phyloP scores from a whole-genome alignment of 2,888 invertebrate species.

The Pheosia tremula region DNA sequence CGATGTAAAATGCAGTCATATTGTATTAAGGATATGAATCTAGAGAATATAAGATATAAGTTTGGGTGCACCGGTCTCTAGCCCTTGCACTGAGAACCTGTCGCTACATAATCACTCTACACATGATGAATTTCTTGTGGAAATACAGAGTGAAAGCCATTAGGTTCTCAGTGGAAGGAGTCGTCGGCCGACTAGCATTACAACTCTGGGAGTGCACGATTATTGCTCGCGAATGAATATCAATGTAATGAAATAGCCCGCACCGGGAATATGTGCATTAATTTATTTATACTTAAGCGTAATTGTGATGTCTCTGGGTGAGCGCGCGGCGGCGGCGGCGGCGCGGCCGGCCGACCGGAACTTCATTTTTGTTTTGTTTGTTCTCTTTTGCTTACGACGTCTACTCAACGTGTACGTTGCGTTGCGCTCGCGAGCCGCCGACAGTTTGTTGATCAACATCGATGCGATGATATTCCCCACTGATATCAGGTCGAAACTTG shows the following conservation, averaged over 20 bases:
- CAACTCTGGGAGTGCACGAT: conserved; percentile 35
- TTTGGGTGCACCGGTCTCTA: conserved; percentile 40
- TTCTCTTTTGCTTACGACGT: conserved; percentile 78
- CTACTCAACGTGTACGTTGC: conserved; percentile 57
- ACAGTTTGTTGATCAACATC: conserved; percentile 60
- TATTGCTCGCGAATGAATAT: conserved; percentile 44
- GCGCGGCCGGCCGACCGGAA: conserved; percentile 55
- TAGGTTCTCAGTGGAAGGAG: conserved; percentile 39
- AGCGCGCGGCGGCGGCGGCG: conserved; percentile 32
- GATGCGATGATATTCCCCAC: conserved; percentile 57
- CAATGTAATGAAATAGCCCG: conserved; percentile 46
- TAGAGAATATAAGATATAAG: conserved; percentile 42
- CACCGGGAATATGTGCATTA: conserved; percentile 45
- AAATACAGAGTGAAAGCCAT: background rate
- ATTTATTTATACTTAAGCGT: conserved; percentile 55
- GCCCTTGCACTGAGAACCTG: conserved; percentile 42
- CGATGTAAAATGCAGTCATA: conserved; percentile 39
- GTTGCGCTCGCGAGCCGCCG: conserved; percentile 61
- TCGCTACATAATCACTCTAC: conserved; percentile 4
- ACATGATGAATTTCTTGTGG: background rate
- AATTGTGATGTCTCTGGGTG: conserved; percentile 30
- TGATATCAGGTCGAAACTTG: conserved; percentile 59
- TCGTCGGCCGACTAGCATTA: conserved; percentile 37
- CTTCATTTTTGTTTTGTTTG: conserved; percentile 80
- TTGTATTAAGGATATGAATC: conserved; percentile 53